Evolutionary conservation across 2,797 vertebrate genomes (phyloP), one percentile per base, ranked within the genome.

Genomic region (Remorina albescens): DNA sequence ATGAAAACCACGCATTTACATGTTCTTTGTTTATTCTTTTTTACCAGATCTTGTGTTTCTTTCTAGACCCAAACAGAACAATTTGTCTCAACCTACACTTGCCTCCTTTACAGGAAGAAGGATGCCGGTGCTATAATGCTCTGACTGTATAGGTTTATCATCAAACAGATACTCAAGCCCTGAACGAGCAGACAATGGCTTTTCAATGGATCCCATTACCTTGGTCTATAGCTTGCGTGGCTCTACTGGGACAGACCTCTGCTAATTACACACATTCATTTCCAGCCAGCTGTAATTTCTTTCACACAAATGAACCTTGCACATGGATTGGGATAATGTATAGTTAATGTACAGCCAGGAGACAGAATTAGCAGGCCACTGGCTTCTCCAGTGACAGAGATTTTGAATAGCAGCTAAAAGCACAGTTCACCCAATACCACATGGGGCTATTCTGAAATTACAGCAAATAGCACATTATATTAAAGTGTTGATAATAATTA

Each of bases 211-310:
- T 91, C 82, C 90, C 81, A 89, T 93, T 88, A 91, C 86, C 84
- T 82, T 64, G n/a, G 37, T 76, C 78, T 88, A 91, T 88, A 91
- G 90, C 87, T 83, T 77, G 68, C 64, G 63, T 71, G 75, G 80
- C 86, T 89, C 90, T 89, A 51, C 86, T 82, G 91, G 90, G 88
- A 90, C 84, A 62, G 69, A 86, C 85, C 81, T 67, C 69, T 83
- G 83, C 89, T 93, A 91, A 92, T 93, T 91, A 90, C 91, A 73
- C 73, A 77, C 89, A 85, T 91, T 92, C 59, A 86, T 92, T 91
- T 86, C 80, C 80, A 90, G 74, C 84, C 88, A 89, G 88, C 86
- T 86, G 89, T 88, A 91, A 93, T 92, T 90, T 88, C 90, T 90
- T 90, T 90, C 84, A 88, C 85, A 78, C 88, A 91, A 92, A 92